Base-by-base conservation (phyloP, 2,888 invertebrate genomes). In the Patella caerulea region DNA sequence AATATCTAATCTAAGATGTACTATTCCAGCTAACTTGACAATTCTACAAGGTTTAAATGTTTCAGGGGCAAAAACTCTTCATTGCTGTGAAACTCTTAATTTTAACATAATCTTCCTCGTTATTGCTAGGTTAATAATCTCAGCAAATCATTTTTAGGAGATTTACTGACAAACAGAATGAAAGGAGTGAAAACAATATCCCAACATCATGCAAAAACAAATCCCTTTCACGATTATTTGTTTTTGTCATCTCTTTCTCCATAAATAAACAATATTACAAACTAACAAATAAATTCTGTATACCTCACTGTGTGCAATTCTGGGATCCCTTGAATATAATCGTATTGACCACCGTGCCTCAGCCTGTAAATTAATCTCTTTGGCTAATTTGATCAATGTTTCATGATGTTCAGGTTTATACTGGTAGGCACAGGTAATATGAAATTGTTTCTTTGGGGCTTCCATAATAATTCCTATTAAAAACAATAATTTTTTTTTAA, bases 391-490 rank as follows among this genome's bases (percentile, higher is more conserved):
- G 92, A 96, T 95, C 74, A 97, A 93, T 76, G 94, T 92, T 80
- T 95, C 94, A 88, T 94, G 96, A 75, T 95, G 94, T 29, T 93
- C 93, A 86, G 94, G 93, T 17, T 95, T 94, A 92, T 97, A 97
- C 92, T 96, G 96, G 92, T 97, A 97, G 24, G 97, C 97, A 88
- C 97, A 93, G 11, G 97, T 96, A 86, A 97, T 93, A 92, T 97
- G 97, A 75, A 97, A 93, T 14, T 96, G 96, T 91, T 97, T 96
- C 75, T 95, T 95, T 89, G 96, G 95, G 0, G 96, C 95, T 90
- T 96, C 96, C 70, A 91, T 86, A 12, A 82, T 82, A 15, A 91
- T 85, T 24, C 89, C 91, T 88, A 73, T 3, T 77, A 74, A 71
- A 75, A 15, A n/a, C 72, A 52, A 52, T 0, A 71, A 9, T 12